These are phyloP conservation scores for Marmota monax DNA, from an alignment of 2,113 vertebrate species.

Conservation along the genomic window DNA sequence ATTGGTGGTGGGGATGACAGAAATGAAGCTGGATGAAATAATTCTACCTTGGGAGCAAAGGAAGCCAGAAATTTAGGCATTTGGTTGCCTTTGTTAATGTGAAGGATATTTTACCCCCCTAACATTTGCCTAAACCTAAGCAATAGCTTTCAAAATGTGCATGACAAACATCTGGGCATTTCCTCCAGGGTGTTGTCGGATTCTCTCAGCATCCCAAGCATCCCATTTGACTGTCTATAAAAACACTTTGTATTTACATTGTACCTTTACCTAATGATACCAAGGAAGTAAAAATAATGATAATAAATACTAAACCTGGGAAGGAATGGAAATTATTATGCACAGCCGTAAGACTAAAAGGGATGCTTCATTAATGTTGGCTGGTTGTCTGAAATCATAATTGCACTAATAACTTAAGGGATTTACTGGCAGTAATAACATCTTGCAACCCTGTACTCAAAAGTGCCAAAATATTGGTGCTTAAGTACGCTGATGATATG, in stretches of 20 bases:
- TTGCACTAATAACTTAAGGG: constrained; percentile 32
- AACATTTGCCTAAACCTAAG: not conserved
- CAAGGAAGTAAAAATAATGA: constrained; percentile 44
- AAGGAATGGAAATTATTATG: not conserved
- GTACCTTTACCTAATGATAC: constrained; percentile 36
- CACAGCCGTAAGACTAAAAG: not conserved
- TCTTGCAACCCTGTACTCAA: constrained; percentile 4
- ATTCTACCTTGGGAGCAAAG: constrained; percentile 66
- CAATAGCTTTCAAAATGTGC: not conserved
- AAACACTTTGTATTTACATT: constrained; percentile 48
- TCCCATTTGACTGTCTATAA: constrained; percentile 11
- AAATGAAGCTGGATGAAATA: constrained; percentile 61
- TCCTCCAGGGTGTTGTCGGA: not conserved
- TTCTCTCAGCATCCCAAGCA: not conserved
- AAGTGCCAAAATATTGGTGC: constrained; percentile 14
- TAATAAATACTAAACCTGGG: not conserved
- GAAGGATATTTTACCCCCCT: not conserved
- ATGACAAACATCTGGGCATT: not conserved
- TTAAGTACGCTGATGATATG: not conserved
- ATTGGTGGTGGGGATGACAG: constrained; percentile 51
- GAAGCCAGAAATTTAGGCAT: constrained; percentile 12
- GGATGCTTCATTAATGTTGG: constrained; percentile 35
- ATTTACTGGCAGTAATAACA: constrained; percentile 52
- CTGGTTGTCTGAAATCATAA: constrained; percentile 50
- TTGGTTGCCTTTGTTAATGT: constrained; percentile 12